phyloP scores from a whole-genome alignment of 2,888 invertebrate species.

The Megamerina dolium region DNA sequence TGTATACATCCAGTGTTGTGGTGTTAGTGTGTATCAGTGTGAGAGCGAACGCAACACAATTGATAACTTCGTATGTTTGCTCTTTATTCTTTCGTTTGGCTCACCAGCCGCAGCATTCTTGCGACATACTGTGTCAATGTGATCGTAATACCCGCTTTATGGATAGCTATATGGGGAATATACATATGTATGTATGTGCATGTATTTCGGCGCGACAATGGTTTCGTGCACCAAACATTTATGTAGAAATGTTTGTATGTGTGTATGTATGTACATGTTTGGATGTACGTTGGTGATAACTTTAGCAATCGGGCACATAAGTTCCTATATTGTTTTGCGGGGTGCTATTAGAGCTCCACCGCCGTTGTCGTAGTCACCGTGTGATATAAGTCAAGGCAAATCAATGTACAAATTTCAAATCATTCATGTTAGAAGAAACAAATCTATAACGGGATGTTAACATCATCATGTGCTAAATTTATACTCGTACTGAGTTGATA shows the following conservation, averaged over 20 bases:
- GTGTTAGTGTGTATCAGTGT: slow-evolving; percentile 4
- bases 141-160: background rate
- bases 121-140: background rate
- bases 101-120: background rate
- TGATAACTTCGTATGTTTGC: slow-evolving; percentile 13
- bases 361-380: too few relatives aligned
- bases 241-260: background rate
- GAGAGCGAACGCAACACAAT: slow-evolving; percentile 8
- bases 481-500: slow-evolving; percentile 11
- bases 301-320: too few relatives aligned
- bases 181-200: background rate
- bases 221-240: background rate
- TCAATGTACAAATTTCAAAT: slow-evolving; percentile 13
- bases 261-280: background rate
- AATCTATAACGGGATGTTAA: slow-evolving; percentile 10
- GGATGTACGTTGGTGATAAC: too few relatives aligned
- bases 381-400: slow-evolving; percentile 26
- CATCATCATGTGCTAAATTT: slow-evolving; percentile 9
- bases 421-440: background rate
- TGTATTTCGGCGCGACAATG: background rate
- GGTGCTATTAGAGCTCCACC: too few relatives aligned
- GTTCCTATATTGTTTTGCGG: too few relatives aligned
- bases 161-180: background rate
- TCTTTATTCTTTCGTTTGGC: too few relatives aligned
- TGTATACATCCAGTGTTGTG: slow-evolving; percentile 8